phyloP scores from a whole-genome alignment of 2,113 vertebrate species.

The Macroglossus sobrinus region DNA sequence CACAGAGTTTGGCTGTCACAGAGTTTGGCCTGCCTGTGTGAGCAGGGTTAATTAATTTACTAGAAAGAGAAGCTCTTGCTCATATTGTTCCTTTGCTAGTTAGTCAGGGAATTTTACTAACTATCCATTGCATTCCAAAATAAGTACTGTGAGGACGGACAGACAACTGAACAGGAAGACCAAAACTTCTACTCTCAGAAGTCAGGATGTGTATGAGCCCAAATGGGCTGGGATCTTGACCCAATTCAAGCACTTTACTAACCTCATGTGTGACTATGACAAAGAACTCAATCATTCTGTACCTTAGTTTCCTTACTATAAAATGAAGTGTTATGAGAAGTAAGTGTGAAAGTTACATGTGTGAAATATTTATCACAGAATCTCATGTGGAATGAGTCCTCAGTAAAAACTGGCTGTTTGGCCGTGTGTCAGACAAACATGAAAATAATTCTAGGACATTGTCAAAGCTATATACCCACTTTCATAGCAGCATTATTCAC shows the following conservation, averaged over 20 bases:
- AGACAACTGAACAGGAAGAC: slow-evolving; percentile 23
- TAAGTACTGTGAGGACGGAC: not conserved
- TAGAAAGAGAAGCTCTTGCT: slow-evolving; percentile 18
- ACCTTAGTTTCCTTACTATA: not conserved
- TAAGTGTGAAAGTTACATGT: not conserved
- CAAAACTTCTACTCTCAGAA: not conserved
- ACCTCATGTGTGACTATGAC: not conserved
- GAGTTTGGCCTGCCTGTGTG: not conserved
- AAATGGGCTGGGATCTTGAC: not conserved
- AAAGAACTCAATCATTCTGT: not conserved
- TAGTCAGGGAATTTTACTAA: not conserved
- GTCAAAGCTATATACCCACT: not conserved
- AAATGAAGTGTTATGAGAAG: not conserved
- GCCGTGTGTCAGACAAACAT: not conserved
- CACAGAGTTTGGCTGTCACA: not conserved
- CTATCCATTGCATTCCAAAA: not conserved
- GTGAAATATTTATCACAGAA: slow-evolving; percentile 24
- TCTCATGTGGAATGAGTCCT: not conserved
- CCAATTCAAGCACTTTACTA: not conserved
- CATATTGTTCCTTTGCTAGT: not conserved
- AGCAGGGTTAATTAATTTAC: not conserved
- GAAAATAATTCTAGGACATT: not conserved
- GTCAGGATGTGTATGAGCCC: not conserved
- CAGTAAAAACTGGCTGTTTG: not conserved
- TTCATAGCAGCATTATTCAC: slow-evolving; percentile 4